Conservation (phyloP, 2,888 invertebrate genomes). For the Drosophila mulleri region DNA sequence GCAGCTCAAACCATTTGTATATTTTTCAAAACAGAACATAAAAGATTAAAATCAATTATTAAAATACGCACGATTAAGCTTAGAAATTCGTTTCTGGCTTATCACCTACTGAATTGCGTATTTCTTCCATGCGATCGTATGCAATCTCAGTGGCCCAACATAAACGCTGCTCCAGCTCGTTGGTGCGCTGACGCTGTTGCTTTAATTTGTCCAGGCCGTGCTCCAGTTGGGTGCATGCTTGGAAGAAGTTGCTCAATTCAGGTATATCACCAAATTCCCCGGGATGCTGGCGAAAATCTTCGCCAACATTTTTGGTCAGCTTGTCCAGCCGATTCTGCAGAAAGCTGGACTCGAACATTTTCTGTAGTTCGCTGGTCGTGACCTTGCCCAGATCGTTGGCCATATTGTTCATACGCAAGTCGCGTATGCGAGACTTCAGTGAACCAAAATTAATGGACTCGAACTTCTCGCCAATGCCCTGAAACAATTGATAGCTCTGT, state of each 20-base stretch:
- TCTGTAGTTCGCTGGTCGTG: conserved; percentile 61
- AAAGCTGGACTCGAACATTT: conserved; percentile 71
- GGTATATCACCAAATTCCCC: conserved; percentile 84
- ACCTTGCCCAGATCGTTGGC: conserved; percentile 55
- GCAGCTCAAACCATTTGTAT: background rate
- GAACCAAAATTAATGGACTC: conserved; percentile 77
- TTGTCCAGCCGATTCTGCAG: conserved; percentile 69
- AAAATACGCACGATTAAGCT: background rate
- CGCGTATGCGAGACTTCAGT: conserved; percentile 77
- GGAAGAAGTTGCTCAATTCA: conserved; percentile 82
- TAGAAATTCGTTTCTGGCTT: conserved; percentile 59
- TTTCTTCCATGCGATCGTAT: conserved; percentile 74
- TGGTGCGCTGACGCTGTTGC: conserved; percentile 71
- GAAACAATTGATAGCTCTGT: conserved; percentile 81
- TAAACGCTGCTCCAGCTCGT: conserved; percentile 72
- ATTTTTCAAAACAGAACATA: background rate
- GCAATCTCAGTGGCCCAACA: conserved; percentile 74
- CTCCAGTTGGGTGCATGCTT: conserved; percentile 81
- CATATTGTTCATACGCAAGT: conserved; percentile 72
- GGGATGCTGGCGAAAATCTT: conserved; percentile 79
- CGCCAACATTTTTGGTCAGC: conserved; percentile 70
- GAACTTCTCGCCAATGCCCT: conserved; percentile 78
- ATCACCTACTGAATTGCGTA: conserved; percentile 61
- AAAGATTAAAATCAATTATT: background rate
- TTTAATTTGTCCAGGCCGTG: conserved; percentile 76